Evolutionary conservation across 1,140 invertebrate genomes (phyloP).

Genomic region (Drosophila ercepeae): DNA sequence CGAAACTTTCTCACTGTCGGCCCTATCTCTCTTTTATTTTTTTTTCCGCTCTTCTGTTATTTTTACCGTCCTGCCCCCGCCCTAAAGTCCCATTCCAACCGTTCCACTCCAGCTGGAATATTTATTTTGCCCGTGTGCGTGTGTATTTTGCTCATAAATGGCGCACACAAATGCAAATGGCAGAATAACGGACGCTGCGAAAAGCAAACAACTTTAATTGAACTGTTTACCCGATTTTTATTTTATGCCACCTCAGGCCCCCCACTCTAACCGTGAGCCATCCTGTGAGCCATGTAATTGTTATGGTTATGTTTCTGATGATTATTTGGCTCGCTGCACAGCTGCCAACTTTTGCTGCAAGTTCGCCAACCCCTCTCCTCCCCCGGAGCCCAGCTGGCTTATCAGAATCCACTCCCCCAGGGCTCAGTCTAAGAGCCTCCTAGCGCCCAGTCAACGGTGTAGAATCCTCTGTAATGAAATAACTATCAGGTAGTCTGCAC

Average conservation of each 20-base stretch:
- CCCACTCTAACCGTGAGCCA: slow-evolving; percentile 1
- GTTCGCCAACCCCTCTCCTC: not conserved
- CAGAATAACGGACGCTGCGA: slow-evolving; percentile 45
- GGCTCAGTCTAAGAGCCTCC: slow-evolving; percentile 1
- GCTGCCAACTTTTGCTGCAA: slow-evolving; percentile 56
- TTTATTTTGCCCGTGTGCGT: slow-evolving; percentile 37
- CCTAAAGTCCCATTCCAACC: too few relatives aligned
- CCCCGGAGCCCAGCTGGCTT: slow-evolving; percentile 5
- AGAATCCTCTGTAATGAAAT: too few relatives aligned
- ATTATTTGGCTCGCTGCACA: slow-evolving; percentile 82
- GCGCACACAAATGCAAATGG: slow-evolving; percentile 73
- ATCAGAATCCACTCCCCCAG: slow-evolving; percentile 4
- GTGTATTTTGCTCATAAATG: slow-evolving; percentile 45
- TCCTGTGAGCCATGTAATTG: slow-evolving; percentile 65
- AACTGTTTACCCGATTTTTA: slow-evolving; percentile 83
- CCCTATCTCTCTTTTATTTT: slow-evolving; percentile 8
- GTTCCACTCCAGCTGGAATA: too few relatives aligned
- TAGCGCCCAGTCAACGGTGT: not conserved
- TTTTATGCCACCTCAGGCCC: slow-evolving; percentile 57
- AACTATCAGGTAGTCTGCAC: too few relatives aligned
- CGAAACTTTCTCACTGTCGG: slow-evolving; percentile 58
- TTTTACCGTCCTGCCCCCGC: not conserved
- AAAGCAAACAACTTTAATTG: slow-evolving; percentile 82
- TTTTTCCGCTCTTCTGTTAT: not conserved
- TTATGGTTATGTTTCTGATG: slow-evolving; percentile 81